Base-by-base conservation (phyloP, 2,797 vertebrate species). In the Ara ararauna region DNA sequence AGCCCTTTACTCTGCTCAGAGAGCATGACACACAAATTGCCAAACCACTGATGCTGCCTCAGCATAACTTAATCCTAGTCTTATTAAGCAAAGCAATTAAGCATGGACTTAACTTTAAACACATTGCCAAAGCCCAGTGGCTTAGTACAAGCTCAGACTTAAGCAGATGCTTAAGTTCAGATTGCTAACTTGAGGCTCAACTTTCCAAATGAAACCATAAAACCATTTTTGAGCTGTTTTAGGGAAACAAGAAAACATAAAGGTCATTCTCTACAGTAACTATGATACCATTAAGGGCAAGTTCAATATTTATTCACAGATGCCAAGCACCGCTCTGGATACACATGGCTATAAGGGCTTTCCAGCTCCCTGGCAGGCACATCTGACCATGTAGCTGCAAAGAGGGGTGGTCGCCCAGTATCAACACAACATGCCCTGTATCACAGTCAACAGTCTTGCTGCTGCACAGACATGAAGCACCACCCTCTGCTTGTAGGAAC, bases 1-100 rank as follows among this genome's bases (percentile, higher is more conserved):
- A 36, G 90, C 64, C 45, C 74, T 67, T 62, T 40, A 73, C 53
- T 51, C 60, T 4, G 3, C 66, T 70, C 22, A 2, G 62, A 64
- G 51, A 90, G 54, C 73, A 30, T 22, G n/a, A 50, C 44, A 87
- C 54, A 15, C 0, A 0, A 94, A 61, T 1, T n/a, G 53, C 47
- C 47, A 47, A 77, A 10, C 53, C 65, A 44, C 65, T 8, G 68
- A n/a, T 40, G 91, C 90, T 80, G 68, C 88, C 78, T 96, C 93
- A 80, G 91, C 84, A 11, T 2, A 74, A 62, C 70, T 61, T 77
- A 94, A 87, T 89, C 74, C 91, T 90, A 89, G 61, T 4, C 68
- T 92, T 93, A 90, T 62, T 80, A 95, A 89, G 65, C 58, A 90
- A 92, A 85, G 80, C 84, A 94, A 89, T 93, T 95, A 95, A 94